Evolutionary conservation across 2,797 vertebrate genomes (phyloP), one percentile per base, ranked within the genome.

Genomic region (Leptodactylus fallax): DNA sequence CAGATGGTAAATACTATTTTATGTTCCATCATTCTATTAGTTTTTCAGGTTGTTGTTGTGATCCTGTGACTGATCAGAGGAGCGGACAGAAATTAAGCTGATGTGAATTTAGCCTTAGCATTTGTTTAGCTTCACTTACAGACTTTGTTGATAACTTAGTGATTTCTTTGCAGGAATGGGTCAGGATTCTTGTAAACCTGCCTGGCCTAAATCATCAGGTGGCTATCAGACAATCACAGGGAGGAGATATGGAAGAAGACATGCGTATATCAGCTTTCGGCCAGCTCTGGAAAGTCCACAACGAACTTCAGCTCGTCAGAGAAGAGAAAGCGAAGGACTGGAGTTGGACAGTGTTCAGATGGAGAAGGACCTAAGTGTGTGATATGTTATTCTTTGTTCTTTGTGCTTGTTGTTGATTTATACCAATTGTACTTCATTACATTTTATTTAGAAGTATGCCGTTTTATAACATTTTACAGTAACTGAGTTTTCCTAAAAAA

Each of bases 241-340:
- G 56, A 92, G 94, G 92, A 94, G 95, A 92, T 95, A 93, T 0
- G 94, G 94, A 92, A 94, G 95, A 91, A 94, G 94, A 87, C 92
- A 93, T 81, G 91, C 95, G 0, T 95, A 63, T 89, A 87, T 94
- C 83, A 90, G 90, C 87, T 96, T 95, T 91, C 94, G 93, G 67
- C 92, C 93, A 0, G 92, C 94, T 90, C 89, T 92, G 78, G 92
- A 91, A 85, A 94, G 92, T 77, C 94, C 93, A 76, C 93, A 92
- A 83, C 90, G 91, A 87, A 90, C 86, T 58, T 91, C 91, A 76
- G 85, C 83, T 90, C 92, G 92, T 11, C 87, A 87, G 55, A 89
- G 83, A 0, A 89, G 90, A 87, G 91, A 92, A 87, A 88, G 85
- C 45, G 91, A 94, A 90, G 91, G 61, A 56, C 79, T 94, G 90